A percentile compares a stretch with the other conserved stretches of the same genome.
These are phyloP conservation scores for Spheniscus humboldti DNA, from an alignment of 2,797 vertebrate species.

Conservation along the genomic window DNA sequence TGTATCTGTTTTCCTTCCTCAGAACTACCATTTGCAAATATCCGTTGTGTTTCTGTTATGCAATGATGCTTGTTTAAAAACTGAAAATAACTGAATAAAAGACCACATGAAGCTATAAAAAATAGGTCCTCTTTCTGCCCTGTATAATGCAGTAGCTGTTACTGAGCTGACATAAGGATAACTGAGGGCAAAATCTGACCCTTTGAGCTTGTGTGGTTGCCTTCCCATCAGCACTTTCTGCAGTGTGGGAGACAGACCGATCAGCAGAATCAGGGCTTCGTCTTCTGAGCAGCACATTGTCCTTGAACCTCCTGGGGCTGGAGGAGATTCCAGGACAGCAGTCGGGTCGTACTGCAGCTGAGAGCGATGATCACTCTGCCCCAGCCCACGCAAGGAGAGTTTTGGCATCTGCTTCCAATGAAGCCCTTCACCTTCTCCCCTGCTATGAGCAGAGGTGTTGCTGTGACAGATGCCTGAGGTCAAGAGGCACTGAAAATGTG, in stretches of 20 bases:
- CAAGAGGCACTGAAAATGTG: neutral
- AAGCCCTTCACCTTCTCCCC: neutral
- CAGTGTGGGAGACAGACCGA: neutral
- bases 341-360: neutral
- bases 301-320: neutral
- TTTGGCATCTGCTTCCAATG: neutral
- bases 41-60: neutral
- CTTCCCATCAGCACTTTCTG: neutral
- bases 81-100: neutral
- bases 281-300: neutral
- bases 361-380: neutral
- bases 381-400: neutral
- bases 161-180: neutral
- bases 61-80: neutral
- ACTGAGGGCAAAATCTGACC: neutral
- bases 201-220: neutral
- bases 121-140: neutral
- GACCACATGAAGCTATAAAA: neutral
- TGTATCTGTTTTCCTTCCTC: neutral
- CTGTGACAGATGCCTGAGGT: neutral
- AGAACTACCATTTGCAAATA: neutral
- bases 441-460: neutral
- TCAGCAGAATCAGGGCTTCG: neutral
- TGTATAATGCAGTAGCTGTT: neutral
- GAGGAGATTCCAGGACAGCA: conserved; percentile 8